phyloP scores from a whole-genome alignment of 2,888 invertebrate genomes.

The Eupithecia subumbrata region DNA sequence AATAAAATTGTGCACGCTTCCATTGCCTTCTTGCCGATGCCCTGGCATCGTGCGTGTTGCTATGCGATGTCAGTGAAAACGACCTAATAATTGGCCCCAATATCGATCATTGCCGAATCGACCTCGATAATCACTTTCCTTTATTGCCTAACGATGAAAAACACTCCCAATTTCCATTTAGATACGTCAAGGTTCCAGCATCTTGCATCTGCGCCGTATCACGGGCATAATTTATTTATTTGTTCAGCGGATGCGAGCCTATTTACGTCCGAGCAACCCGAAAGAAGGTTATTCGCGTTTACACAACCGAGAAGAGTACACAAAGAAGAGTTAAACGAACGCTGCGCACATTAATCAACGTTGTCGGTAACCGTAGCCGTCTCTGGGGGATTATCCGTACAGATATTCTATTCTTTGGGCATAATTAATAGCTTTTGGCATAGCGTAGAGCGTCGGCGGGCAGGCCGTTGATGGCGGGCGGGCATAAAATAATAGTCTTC shows the following conservation, averaged over 20 bases:
- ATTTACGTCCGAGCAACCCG: constrained; percentile 71
- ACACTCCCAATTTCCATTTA: constrained; percentile 52
- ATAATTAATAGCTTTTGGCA: constrained; percentile 84
- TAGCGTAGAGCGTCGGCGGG: constrained; percentile 67
- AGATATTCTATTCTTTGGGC: constrained; percentile 80
- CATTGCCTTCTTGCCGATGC: constrained; percentile 41
- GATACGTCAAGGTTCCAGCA: constrained; percentile 58
- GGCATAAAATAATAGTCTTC: constrained; percentile 70
- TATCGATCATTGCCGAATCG: constrained; percentile 51
- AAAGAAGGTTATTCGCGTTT: constrained; percentile 77
- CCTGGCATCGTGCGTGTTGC: constrained; percentile 52
- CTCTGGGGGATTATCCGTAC: constrained; percentile 79
- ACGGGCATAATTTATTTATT: constrained; percentile 70
- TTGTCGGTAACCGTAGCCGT: constrained; percentile 80
- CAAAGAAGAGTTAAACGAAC: constrained; percentile 77
- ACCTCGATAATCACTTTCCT: constrained; percentile 60
- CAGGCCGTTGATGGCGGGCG: constrained; percentile 44
- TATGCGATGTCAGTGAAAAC: constrained; percentile 58
- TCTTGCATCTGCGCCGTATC: constrained; percentile 66
- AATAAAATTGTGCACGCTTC: constrained; percentile 48
- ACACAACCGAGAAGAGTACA: constrained; percentile 68
- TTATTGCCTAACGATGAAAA: constrained; percentile 59
- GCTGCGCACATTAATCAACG: constrained; percentile 79
- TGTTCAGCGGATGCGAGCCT: constrained; percentile 68
- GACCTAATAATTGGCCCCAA: constrained; percentile 55